Percentiles rank a stretch among this genome's conserved stretches.
Evolutionary conservation across 2,888 invertebrate genomes (phyloP).

Genomic region (Pantelozetes paolii): DNA sequence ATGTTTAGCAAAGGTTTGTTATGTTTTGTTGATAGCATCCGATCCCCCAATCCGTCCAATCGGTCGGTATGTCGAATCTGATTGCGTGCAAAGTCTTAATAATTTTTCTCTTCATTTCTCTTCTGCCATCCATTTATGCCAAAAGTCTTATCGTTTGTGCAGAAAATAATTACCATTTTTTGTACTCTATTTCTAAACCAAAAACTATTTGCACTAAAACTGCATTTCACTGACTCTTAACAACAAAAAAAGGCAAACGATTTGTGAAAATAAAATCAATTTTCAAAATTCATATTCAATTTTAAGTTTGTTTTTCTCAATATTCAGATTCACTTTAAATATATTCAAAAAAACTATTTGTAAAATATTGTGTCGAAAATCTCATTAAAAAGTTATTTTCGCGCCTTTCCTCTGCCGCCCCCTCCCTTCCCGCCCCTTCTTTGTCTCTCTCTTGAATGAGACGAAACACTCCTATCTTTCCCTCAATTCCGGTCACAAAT

Average conservation of each 20-base stretch:
- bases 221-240: background rate
- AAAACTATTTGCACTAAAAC: background rate
- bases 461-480: background rate
- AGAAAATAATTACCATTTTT: slow-evolving; percentile 13
- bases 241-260: background rate
- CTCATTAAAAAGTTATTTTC: background rate
- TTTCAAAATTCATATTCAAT: too few relatives aligned
- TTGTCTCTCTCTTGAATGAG: background rate
- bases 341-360: too few relatives aligned
- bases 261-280: background rate
- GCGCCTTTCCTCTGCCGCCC: too few relatives aligned
- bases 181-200: background rate
- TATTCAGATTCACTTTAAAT: background rate
- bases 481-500: background rate
- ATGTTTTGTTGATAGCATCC: slow-evolving; percentile 25
- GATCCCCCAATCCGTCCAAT: background rate
- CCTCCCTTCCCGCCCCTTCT: background rate
- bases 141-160: slow-evolving; percentile 5
- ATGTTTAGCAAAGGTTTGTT: background rate
- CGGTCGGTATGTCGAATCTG: slow-evolving; percentile 13
- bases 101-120: background rate
- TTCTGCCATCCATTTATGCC: slow-evolving; percentile 27
- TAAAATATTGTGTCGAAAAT: background rate
- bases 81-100: slow-evolving; percentile 27
- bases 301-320: too few relatives aligned